A percentile compares a stretch with the other conserved stretches of the same genome.
These are phyloP conservation scores for Cyprinella venusta DNA, from an alignment of 2,797 vertebrate genomes.

Conservation along the genomic window DNA sequence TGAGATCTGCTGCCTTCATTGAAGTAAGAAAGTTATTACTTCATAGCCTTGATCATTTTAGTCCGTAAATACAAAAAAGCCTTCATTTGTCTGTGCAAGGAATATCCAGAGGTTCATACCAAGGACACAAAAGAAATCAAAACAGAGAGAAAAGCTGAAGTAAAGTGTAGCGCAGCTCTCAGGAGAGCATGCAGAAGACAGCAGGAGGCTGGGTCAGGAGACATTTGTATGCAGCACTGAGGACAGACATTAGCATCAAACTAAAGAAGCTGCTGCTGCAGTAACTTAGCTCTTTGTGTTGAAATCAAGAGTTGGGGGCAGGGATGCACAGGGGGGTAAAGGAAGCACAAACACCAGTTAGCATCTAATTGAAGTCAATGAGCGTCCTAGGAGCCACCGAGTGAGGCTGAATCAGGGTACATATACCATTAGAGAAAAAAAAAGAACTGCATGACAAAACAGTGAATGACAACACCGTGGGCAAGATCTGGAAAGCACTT, in stretches of 20 bases:
- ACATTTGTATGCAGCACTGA: conserved; percentile 81
- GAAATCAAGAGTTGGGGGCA: conserved; percentile 67
- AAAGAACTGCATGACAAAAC: conserved; percentile 48
- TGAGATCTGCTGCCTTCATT: background rate
- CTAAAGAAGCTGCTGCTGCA: conserved; percentile 78
- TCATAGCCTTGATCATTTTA: background rate
- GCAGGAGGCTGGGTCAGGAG: conserved; percentile 71
- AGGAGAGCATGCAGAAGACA: conserved; percentile 68
- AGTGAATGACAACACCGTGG: conserved; percentile 50
- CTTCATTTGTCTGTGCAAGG: background rate
- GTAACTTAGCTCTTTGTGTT: conserved; percentile 74
- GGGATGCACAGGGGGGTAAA: conserved; percentile 61
- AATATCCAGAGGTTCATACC: conserved; percentile 1
- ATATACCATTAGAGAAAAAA: conserved; percentile 17
- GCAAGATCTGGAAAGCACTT: conserved; percentile 49
- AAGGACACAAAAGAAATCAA: conserved; percentile 18
- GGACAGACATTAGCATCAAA: conserved; percentile 82
- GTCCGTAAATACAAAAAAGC: background rate
- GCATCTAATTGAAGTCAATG: conserved; percentile 64
- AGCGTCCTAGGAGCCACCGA: conserved; percentile 45
- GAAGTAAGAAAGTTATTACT: conserved; percentile 7
- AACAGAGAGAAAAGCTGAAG: conserved; percentile 22
- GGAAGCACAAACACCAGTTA: conserved; percentile 14
- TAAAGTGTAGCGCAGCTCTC: conserved; percentile 66
- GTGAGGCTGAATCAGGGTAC: conserved; percentile 13